phyloP scores from a whole-genome alignment of 2,797 vertebrate genomes.

The Orientallactaga sibirica region DNA sequence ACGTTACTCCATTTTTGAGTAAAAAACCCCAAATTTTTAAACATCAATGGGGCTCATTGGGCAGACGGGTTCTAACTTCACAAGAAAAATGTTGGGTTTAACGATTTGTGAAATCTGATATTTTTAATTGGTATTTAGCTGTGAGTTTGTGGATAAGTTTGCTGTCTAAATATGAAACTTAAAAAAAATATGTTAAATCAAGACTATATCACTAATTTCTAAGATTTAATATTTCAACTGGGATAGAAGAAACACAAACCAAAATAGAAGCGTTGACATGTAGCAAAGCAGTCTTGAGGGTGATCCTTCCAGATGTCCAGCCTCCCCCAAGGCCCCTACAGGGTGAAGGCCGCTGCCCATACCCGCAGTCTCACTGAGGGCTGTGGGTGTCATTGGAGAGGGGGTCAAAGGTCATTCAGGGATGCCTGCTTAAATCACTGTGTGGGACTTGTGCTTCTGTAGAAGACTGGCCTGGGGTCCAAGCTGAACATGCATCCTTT shows the following conservation, averaged over 20 bases:
- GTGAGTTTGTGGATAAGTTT: not conserved
- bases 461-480: not conserved
- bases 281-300: not conserved
- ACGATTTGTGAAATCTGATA: not conserved
- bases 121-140: not conserved
- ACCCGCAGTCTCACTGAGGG: rapidly evolving
- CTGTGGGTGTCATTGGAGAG: not conserved
- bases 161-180: not conserved
- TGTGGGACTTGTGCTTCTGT: not conserved
- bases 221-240: not conserved
- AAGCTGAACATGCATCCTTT: not conserved
- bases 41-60: not conserved
- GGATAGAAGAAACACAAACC: not conserved
- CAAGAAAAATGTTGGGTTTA: not conserved
- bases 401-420: not conserved
- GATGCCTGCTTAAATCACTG: not conserved
- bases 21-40: constrained; percentile 10
- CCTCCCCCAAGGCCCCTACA: not conserved
- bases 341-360: too few relatives aligned
- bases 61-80: not conserved
- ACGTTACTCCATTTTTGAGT: not conserved
- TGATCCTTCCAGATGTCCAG: not conserved
- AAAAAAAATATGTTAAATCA: not conserved
- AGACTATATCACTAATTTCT: not conserved
- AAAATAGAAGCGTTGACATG: not conserved